These are phyloP conservation scores for Strix uralensis DNA, from an alignment of 2,113 vertebrate species.

Conservation along the genomic window DNA sequence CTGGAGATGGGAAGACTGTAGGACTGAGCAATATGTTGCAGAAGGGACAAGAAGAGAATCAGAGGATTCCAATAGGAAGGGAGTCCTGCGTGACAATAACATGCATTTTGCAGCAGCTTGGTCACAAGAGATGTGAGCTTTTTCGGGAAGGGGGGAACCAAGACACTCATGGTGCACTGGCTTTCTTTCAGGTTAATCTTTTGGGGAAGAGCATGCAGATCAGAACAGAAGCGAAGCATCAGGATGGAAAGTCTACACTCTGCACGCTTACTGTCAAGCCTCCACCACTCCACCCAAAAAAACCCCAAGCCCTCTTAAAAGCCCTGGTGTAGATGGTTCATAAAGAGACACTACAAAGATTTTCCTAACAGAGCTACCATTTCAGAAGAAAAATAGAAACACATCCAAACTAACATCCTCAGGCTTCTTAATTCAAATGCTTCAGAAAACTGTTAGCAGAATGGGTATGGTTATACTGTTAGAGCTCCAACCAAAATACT, in stretches of 20 bases:
- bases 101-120: not conserved
- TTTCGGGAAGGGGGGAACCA: not conserved
- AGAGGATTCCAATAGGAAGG: not conserved
- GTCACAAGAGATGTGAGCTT: not conserved
- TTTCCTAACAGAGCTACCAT: not conserved
- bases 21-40: not conserved
- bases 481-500: not conserved
- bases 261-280: not conserved
- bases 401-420: not conserved
- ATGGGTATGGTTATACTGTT: not conserved
- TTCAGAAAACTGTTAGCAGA: not conserved
- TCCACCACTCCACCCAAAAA: not conserved
- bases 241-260: not conserved
- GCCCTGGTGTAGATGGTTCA: not conserved
- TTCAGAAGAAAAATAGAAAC: not conserved
- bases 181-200: not conserved
- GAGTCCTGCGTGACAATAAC: fast-evolving
- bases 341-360: not conserved
- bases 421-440: not conserved
- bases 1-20: not conserved
- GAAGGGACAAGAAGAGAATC: not conserved
- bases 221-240: not conserved
- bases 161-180: not conserved
- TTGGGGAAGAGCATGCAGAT: not conserved
- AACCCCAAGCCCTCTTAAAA: not conserved